Conservation (phyloP, 2,888 invertebrate genomes). For the Drosophila kuntzei region DNA sequence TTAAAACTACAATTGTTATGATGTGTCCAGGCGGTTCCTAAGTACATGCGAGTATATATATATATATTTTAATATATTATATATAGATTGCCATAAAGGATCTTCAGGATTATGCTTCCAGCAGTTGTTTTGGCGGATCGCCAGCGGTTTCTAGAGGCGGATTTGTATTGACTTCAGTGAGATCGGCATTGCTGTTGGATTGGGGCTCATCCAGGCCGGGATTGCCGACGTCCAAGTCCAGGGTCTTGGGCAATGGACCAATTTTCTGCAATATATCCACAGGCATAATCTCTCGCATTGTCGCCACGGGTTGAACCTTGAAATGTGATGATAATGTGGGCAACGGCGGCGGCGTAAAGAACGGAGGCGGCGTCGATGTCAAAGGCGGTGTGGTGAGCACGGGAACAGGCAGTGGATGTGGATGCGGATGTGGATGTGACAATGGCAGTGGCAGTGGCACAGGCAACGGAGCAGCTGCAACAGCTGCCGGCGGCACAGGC, state of each 20-base stretch:
- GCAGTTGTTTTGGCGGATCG: conserved; percentile 17
- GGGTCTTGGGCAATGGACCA: conserved; percentile 66
- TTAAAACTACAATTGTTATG: conserved; percentile 40
- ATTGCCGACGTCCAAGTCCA: conserved; percentile 56
- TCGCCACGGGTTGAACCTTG: conserved; percentile 52
- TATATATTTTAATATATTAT: not conserved
- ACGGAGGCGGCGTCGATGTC: conserved; percentile 41
- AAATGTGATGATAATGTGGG: conserved; percentile 62
- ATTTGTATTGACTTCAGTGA: conserved; percentile 31
- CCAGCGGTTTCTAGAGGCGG: not conserved
- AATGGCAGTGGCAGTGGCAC: conserved; percentile 26
- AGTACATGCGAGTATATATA: conserved; percentile 27
- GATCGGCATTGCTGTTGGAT: conserved; percentile 33
- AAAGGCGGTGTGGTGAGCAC: conserved; percentile 27
- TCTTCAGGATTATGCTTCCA: conserved; percentile 35
- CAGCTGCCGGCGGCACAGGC: conserved; percentile 23
- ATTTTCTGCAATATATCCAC: conserved; percentile 66
- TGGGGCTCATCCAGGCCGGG: conserved; percentile 33
- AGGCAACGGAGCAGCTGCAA: conserved; percentile 9
- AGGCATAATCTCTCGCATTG: conserved; percentile 69
- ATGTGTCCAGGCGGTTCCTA: conserved; percentile 45
- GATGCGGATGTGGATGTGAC: conserved; percentile 17
- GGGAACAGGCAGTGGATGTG: conserved; percentile 37
- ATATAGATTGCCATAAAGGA: conserved; percentile 11
- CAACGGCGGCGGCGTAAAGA: conserved; percentile 65